Conservation (phyloP, 2,888 invertebrate species). For the Drosophila nr. perissopoda region DNA sequence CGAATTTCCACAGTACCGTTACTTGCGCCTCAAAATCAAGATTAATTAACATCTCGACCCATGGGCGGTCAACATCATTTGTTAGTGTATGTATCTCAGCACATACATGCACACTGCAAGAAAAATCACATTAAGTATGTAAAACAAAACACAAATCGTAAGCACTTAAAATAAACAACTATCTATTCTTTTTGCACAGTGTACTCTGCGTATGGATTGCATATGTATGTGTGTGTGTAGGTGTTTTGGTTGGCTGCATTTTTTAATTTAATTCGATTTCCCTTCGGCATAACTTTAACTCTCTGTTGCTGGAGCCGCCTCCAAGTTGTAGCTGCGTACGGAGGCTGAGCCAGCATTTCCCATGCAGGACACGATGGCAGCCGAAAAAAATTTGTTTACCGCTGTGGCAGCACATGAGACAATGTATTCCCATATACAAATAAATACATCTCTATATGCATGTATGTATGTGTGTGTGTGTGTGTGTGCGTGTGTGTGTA, state of each 20-base stretch:
- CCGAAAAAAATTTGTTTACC: constrained; percentile 40
- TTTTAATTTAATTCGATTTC: constrained; percentile 61
- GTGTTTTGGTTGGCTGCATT: constrained; percentile 26
- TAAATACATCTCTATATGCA: neutral
- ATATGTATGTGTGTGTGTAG: constrained; percentile 1
- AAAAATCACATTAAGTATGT: neutral
- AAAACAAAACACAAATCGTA: neutral
- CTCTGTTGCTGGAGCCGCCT: neutral
- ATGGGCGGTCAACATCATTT: constrained; percentile 79
- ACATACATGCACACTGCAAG: neutral
- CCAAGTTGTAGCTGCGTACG: neutral
- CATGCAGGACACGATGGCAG: constrained; percentile 51
- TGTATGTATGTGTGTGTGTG: fast-evolving
- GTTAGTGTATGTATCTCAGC: constrained; percentile 41
- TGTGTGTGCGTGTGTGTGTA: neutral
- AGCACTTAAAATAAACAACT: neutral
- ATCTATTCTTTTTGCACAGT: neutral
- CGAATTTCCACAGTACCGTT: constrained; percentile 17
- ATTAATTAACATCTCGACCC: constrained; percentile 77
- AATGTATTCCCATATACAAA: neutral
- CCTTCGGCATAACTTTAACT: constrained; percentile 28
- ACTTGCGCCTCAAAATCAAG: constrained; percentile 64
- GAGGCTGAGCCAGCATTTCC: constrained; percentile 30
- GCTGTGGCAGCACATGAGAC: constrained; percentile 11
- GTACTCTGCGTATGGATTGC: neutral